phyloP scores from a whole-genome alignment of 2,113 vertebrate species.

The Hiodon tergisus region DNA sequence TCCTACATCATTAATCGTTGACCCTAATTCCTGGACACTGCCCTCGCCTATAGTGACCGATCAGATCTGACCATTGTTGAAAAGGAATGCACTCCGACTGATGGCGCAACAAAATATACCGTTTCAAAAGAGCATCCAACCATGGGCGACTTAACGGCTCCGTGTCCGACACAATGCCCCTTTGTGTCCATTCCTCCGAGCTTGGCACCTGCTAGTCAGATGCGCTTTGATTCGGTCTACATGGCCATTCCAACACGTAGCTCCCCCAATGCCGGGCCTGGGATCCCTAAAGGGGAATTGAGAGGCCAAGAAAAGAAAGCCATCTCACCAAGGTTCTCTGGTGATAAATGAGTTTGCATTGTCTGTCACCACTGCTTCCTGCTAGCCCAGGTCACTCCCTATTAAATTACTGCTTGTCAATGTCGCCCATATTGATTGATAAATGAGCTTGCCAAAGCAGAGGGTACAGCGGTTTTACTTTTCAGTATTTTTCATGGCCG shows the following conservation, averaged over 20 bases:
- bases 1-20: neutral
- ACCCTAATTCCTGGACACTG: neutral
- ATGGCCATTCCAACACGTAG: neutral
- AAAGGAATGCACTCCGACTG: neutral
- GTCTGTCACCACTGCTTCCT: conserved; percentile 76
- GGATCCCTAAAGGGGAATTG: conserved; percentile 23
- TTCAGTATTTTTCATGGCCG: conserved; percentile 43
- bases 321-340: conserved; percentile 61
- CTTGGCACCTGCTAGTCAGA: conserved; percentile 44
- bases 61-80: neutral
- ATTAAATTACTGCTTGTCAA: conserved; percentile 82
- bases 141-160: neutral
- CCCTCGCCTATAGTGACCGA: neutral
- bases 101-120: neutral
- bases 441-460: conserved; percentile 73
- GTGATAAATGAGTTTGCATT: conserved; percentile 82
- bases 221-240: conserved; percentile 34
- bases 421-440: conserved; percentile 79
- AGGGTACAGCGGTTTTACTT: conserved; percentile 72
- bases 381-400: conserved; percentile 74
- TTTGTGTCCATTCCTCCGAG: neutral
- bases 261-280: neutral
- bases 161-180: no score
- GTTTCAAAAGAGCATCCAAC: neutral
- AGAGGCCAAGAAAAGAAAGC: conserved; percentile 61